Evolutionary conservation across 2,888 invertebrate species (phyloP).

Genomic region (Thyatira batis): DNA sequence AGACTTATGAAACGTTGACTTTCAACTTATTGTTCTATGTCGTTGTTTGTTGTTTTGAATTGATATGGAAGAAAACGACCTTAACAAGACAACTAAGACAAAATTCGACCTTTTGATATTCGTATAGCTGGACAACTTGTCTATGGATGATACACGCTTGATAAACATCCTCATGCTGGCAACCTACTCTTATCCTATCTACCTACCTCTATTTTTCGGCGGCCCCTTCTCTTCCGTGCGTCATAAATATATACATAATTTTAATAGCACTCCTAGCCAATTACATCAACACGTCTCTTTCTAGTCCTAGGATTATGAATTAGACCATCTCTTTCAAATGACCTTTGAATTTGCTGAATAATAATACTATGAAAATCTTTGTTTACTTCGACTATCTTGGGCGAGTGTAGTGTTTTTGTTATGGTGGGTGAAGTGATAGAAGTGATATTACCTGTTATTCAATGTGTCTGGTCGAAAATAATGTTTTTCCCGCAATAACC

Average conservation of each 20-base stretch:
- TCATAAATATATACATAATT: not conserved
- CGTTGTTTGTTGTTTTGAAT: too few relatives aligned
- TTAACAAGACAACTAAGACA: too few relatives aligned
- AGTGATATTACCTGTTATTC: constrained; percentile 42
- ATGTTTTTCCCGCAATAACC: constrained; percentile 22
- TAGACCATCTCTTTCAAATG: constrained; percentile 53
- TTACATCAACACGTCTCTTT: constrained; percentile 42
- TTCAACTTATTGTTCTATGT: too few relatives aligned
- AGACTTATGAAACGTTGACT: too few relatives aligned
- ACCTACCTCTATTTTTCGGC: not conserved
- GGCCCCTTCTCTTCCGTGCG: not conserved
- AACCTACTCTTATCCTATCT: too few relatives aligned
- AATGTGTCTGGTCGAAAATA: constrained; percentile 16
- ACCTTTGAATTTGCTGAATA: constrained; percentile 78
- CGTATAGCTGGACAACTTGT: too few relatives aligned
- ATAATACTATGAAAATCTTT: constrained; percentile 78
- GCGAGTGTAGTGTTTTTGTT: constrained; percentile 80
- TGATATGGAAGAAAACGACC: too few relatives aligned
- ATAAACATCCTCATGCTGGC: not conserved
- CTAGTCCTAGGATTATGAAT: constrained; percentile 15
- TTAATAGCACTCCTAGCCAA: constrained; percentile 27
- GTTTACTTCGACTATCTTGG: constrained; percentile 72
- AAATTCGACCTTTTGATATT: too few relatives aligned
- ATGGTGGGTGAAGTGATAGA: constrained; percentile 53
- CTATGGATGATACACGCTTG: not conserved